Percentiles rank a stretch among this genome's conserved stretches.
Evolutionary conservation across 2,113 vertebrate species (phyloP).

Genomic region (Tautogolabrus adspersus): DNA sequence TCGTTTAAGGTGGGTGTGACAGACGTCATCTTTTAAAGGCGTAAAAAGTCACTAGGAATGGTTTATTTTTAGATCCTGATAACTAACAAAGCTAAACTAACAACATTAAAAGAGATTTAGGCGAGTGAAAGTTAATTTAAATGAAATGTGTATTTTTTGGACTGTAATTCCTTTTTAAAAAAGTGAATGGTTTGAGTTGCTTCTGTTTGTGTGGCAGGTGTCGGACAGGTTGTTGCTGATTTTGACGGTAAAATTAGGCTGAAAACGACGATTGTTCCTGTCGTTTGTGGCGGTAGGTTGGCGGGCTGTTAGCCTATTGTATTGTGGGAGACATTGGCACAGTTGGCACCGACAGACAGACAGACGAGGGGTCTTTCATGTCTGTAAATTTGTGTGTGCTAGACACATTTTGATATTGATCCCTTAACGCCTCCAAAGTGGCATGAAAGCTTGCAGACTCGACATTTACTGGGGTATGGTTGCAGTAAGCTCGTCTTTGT

Average conservation of each 20-base stretch:
- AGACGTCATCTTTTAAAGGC: slow-evolving; percentile 7
- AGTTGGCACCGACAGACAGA: slow-evolving; percentile 45
- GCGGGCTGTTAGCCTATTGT: slow-evolving; percentile 55
- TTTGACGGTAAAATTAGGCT: not conserved
- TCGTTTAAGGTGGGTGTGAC: slow-evolving; percentile 78
- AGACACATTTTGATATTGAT: not conserved
- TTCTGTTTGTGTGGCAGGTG: slow-evolving; percentile 1
- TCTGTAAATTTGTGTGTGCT: not conserved
- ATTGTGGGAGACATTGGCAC: slow-evolving; percentile 56
- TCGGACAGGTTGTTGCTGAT: not conserved
- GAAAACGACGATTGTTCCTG: not conserved
- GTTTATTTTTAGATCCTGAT: not conserved
- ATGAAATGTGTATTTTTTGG: not conserved
- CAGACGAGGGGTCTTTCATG: slow-evolving; percentile 16
- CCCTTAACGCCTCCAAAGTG: not conserved
- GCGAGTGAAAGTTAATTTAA: accelerated
- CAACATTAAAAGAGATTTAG: not conserved
- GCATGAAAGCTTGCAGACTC: not conserved
- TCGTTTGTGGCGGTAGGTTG: slow-evolving; percentile 5
- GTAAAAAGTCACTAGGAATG: not conserved
- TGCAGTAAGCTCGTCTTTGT: slow-evolving; percentile 69
- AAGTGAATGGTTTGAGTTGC: not conserved
- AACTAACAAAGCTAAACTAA: not conserved
- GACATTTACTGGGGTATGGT: not conserved
- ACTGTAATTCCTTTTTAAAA: not conserved